Conservation (phyloP, 2,797 vertebrate genomes). For the Manis pentadactyla region DNA sequence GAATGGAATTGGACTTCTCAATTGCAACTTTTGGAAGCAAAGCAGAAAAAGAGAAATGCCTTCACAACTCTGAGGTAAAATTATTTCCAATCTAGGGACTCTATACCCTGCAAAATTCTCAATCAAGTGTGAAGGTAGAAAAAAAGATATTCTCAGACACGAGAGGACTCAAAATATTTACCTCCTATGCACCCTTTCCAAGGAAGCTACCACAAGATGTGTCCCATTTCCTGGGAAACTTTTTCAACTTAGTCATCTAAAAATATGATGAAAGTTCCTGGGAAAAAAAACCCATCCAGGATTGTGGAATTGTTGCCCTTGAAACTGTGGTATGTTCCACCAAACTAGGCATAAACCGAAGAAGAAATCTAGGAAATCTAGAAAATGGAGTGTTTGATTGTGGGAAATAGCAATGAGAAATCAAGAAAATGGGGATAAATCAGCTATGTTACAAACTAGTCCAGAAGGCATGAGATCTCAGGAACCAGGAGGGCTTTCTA, state of each 20-base stretch:
- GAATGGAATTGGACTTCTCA: neutral
- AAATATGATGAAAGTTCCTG: conserved; percentile 38
- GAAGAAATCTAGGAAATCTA: neutral
- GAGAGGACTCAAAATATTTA: conserved; percentile 40
- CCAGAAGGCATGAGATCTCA: neutral
- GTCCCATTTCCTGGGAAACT: neutral
- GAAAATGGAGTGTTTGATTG: neutral
- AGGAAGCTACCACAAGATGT: neutral
- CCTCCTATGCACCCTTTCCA: neutral
- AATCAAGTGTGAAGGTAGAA: neutral
- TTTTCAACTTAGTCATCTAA: conserved; percentile 44
- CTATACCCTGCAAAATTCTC: neutral
- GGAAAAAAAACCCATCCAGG: neutral
- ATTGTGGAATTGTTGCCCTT: neutral
- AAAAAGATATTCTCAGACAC: neutral
- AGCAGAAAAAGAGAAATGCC: neutral
- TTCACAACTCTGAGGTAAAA: neutral
- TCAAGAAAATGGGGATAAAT: neutral
- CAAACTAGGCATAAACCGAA: neutral
- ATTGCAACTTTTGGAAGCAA: neutral
- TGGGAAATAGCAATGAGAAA: neutral
- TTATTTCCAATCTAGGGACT: neutral
- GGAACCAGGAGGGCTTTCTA: neutral
- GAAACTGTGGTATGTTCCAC: neutral
- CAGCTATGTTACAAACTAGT: neutral